Percentiles rank a stretch among this genome's conserved stretches.
These are phyloP conservation scores for Olivierus martensii DNA, from an alignment of 1,140 invertebrate species.

Conservation along the genomic window DNA sequence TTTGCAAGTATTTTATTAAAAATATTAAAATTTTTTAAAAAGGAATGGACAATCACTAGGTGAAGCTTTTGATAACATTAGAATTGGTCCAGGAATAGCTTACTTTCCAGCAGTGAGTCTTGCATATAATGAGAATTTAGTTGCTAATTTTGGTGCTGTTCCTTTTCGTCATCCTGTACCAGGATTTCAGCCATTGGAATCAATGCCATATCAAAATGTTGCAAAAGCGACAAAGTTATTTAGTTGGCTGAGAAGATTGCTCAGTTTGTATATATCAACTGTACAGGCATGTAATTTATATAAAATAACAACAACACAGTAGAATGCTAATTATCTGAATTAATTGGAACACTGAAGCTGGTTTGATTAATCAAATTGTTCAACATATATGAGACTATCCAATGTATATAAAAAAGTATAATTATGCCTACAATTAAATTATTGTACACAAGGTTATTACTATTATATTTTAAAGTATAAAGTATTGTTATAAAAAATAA, in stretches of 20 bases:
- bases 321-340: too few species aligned
- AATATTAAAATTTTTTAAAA: conserved; percentile 17
- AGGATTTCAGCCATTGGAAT: conserved; percentile 51
- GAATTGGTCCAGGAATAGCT: conserved; percentile 50
- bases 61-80: conserved; percentile 53
- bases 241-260: conserved; percentile 41
- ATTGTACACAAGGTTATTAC: too few species aligned
- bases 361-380: too few species aligned
- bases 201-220: conserved; percentile 28
- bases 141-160: conserved; percentile 61
- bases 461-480: too few species aligned
- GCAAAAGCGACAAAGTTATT: conserved; percentile 40
- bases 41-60: conserved; percentile 62
- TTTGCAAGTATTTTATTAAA: neutral
- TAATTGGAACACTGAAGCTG: too few species aligned
- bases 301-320: conserved; percentile 6
- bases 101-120: conserved; percentile 64
- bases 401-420: too few species aligned
- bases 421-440: too few species aligned
- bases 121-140: conserved; percentile 54
- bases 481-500: too few species aligned
- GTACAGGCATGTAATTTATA: conserved; percentile 21
- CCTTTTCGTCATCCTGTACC: conserved; percentile 53
- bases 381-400: too few species aligned
- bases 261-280: conserved; percentile 30